Conservation (phyloP, 2,797 vertebrate genomes). For the Iguana delicatissima region DNA sequence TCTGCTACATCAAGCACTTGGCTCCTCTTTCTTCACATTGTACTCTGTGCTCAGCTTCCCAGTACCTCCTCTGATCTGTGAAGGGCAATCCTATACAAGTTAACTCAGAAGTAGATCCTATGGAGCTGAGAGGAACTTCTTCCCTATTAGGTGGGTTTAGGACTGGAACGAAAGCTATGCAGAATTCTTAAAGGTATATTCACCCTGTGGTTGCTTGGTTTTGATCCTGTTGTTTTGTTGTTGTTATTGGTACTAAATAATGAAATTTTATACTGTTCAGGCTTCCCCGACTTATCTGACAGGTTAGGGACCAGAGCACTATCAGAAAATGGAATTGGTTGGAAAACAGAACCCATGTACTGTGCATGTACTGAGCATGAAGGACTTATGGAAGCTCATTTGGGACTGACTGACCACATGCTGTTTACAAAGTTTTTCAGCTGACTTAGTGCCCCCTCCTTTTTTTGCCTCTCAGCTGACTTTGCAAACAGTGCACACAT, state of each 20-base stretch:
- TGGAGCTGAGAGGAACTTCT: neutral
- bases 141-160: neutral
- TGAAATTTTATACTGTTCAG: conserved; percentile 10
- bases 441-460: too few species aligned
- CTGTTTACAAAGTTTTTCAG: too few species aligned
- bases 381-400: too few species aligned
- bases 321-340: too few species aligned
- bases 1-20: conserved; percentile 49
- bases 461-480: too few species aligned
- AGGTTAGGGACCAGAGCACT: too few species aligned
- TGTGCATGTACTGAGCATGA: too few species aligned
- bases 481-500: too few species aligned
- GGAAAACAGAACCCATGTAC: too few species aligned
- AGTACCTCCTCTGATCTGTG: neutral
- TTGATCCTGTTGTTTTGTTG: neutral
- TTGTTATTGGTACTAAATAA: neutral
- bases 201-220: neutral
- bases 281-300: too few species aligned
- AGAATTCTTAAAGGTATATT: conserved; percentile 1
- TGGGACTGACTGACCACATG: too few species aligned
- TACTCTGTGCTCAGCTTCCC: neutral
- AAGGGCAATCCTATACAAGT: neutral
- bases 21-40: neutral
- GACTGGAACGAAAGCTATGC: neutral
- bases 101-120: neutral